phyloP scores from a whole-genome alignment of 2,797 vertebrate genomes.

The Otolemur crassicaudatus region DNA sequence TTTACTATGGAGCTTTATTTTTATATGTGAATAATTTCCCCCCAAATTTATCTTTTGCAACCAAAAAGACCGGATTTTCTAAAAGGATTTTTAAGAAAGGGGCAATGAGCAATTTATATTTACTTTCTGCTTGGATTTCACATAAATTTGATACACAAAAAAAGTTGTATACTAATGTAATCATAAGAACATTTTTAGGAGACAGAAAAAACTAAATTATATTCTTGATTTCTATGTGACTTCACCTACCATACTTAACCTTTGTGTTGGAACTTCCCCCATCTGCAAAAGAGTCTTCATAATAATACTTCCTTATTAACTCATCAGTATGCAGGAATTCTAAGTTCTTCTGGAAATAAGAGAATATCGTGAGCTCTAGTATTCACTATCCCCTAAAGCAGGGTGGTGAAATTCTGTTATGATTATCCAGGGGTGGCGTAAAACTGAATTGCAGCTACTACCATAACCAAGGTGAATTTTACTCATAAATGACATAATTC shows the following conservation, averaged over 20 bases:
- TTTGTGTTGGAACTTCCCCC: conserved; percentile 51
- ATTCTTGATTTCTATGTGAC: conserved; percentile 54
- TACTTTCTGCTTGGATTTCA: conserved; percentile 59
- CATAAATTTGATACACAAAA: conserved; percentile 24
- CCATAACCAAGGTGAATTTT: background rate
- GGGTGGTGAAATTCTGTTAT: background rate
- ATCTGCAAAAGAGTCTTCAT: conserved; percentile 66
- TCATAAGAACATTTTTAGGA: conserved; percentile 50
- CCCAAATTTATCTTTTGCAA: conserved; percentile 26
- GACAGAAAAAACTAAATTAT: background rate
- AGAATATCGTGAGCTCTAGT: background rate
- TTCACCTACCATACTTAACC: conserved; percentile 47
- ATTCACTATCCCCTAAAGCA: background rate
- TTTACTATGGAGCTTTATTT: conserved; percentile 38
- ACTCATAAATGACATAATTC: background rate
- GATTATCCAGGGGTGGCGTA: background rate
- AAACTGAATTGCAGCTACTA: background rate
- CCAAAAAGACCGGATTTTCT: background rate
- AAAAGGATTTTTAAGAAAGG: background rate
- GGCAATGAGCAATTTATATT: background rate
- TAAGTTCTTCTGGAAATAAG: conserved; percentile 38
- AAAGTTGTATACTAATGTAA: background rate
- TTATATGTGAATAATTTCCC: conserved; percentile 25
- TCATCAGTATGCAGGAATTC: conserved; percentile 70
- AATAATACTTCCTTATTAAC: conserved; percentile 55